Base-by-base conservation (phyloP, 2,888 invertebrate species). In the Periphyllus acericola region DNA sequence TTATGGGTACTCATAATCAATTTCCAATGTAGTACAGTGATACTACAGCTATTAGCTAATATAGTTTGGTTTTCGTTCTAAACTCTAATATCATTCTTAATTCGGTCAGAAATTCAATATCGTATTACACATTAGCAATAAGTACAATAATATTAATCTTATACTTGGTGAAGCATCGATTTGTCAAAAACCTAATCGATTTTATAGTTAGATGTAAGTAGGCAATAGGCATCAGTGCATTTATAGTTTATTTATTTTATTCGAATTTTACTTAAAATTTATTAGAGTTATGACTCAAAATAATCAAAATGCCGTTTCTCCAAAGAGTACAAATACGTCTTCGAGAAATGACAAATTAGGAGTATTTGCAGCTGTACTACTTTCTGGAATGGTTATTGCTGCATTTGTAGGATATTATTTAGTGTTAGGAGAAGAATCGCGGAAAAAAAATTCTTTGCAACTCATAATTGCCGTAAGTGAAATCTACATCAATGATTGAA, bases 361-460 rank as follows among this genome's bases (percentile, higher is more conserved):
- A 17, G 66, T 75, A 3, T 81, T 81, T 17, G 80, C 60, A 11
- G 87, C 46, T 25, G 60, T 81, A 74, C 11, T 87, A n/a, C 29
- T 87, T 2, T 87, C 81, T 0, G 81, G 87, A 0, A 60, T 81
- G 14, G 19, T 87, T 9, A 87, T 87, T 6, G 5, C 66, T 19
- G 25, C 32, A n/a, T 87, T 87, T 8, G 87, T 81, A 19, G 46
- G 74, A 25, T 81, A 81, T 74, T 87, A 81, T 75, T 46, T 40
- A 66, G 40, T 87, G 66, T 25, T 66, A 25, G 87, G 80, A 29
- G 60, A 87, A n/a, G 87, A 87, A 75, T 87, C 87, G 19, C 52
- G 86, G 8, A 86, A 86, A 80, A 78, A 72, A 86, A 81, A 87
- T 81, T 87, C 87, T 32, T 66, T 87, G 46, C 80, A 87, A n/a